Evolutionary conservation across 2,113 vertebrate species (phyloP).

Genomic region (Corydoras maculifer): DNA sequence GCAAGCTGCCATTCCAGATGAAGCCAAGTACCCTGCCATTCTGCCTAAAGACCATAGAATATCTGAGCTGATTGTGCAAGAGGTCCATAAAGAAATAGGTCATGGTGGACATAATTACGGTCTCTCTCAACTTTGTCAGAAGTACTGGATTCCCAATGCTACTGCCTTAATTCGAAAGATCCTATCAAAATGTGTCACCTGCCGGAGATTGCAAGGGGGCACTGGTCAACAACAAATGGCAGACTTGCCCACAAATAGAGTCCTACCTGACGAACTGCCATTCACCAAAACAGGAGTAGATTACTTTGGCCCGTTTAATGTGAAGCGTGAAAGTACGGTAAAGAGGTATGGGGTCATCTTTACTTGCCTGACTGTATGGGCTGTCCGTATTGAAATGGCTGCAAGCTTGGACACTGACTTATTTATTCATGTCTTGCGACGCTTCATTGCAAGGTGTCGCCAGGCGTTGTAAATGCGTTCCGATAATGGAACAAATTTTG

Average conservation of each 20-base stretch:
- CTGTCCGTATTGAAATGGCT: slow-evolving; percentile 18
- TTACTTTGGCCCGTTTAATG: too few relatives aligned
- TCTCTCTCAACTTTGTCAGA: neutral
- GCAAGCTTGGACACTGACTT: slow-evolving; percentile 12
- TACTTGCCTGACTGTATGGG: neutral
- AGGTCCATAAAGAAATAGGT: neutral
- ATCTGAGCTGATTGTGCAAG: neutral
- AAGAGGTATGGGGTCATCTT: neutral
- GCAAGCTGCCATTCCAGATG: neutral
- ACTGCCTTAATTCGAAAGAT: slow-evolving; percentile 16
- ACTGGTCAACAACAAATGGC: slow-evolving; percentile 24
- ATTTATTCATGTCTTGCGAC: slow-evolving; percentile 9
- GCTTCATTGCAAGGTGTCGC: neutral
- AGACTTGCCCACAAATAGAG: slow-evolving; percentile 13
- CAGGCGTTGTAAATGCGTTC: neutral
- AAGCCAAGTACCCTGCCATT: neutral
- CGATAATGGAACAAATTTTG: slow-evolving; percentile 28
- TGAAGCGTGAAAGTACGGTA: neutral
- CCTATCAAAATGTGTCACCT: slow-evolving; percentile 9
- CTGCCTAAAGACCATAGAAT: neutral
- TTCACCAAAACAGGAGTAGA: too few relatives aligned
- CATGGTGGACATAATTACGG: slow-evolving; percentile 1
- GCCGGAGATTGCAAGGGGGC: neutral
- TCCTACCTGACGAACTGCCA: slow-evolving; percentile 7
- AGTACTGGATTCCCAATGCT: slow-evolving; percentile 1